Percentiles rank a stretch among this genome's conserved stretches.
These are phyloP conservation scores for Drosophila navojoa DNA, from an alignment of 1,140 invertebrate genomes.

Conservation along the genomic window DNA sequence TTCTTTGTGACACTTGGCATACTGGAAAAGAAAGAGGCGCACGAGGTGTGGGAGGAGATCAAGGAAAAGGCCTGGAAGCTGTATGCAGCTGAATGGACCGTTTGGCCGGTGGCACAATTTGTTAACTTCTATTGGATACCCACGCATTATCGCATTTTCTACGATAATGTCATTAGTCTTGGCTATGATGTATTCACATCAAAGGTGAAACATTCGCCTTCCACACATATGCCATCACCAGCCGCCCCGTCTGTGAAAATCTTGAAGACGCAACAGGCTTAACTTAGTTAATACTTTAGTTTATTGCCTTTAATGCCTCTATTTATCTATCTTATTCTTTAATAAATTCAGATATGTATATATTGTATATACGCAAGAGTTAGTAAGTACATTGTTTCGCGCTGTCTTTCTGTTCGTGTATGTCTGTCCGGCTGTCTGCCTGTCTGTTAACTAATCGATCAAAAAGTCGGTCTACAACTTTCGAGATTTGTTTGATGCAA, in stretches of 20 bases:
- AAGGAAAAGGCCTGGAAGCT: conserved; percentile 90
- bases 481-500: background rate
- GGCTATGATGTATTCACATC: conserved; percentile 97
- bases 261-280: conserved; percentile 32
- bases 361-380: background rate
- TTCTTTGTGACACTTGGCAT: conserved; percentile 92
- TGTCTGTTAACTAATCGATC: conserved; percentile 1
- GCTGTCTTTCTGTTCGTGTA: too few relatives aligned
- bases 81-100: conserved; percentile 91
- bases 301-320: conserved; percentile 1
- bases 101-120: conserved; percentile 94
- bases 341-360: background rate
- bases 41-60: conserved; percentile 89
- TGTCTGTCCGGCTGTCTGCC: too few relatives aligned
- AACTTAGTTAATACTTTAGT: background rate
- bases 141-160: conserved; percentile 92
- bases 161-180: conserved; percentile 95
- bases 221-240: conserved; percentile 25
- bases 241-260: conserved; percentile 36
- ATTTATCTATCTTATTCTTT: conserved; percentile 34
- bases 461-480: conserved; percentile 5
- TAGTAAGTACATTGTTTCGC: too few relatives aligned
- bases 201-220: conserved; percentile 89
- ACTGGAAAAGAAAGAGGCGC: conserved; percentile 87
- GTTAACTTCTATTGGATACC: conserved; percentile 95